Conservation (phyloP, 1,140 invertebrate species). For the Cryptotermes secundus region DNA sequence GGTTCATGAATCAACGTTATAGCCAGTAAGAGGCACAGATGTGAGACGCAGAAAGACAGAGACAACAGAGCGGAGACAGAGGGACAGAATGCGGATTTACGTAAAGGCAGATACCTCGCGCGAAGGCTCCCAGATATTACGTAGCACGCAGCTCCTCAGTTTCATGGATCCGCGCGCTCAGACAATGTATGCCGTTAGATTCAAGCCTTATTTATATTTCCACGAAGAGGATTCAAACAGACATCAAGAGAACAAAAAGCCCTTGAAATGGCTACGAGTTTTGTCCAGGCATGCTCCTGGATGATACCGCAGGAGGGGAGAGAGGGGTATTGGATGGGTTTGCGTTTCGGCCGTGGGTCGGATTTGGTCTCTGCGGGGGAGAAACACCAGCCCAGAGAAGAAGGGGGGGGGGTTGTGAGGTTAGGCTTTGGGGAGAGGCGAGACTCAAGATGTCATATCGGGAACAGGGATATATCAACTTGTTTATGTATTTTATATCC, state of each 20-base stretch:
- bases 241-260: conserved; percentile 19
- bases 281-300: background rate
- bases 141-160: background rate
- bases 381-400: background rate
- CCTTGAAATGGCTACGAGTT: conserved; percentile 15
- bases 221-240: conserved; percentile 5
- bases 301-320: background rate
- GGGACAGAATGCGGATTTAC: background rate
- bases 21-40: background rate
- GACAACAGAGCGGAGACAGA: background rate
- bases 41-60: background rate
- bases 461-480: conserved; percentile 10
- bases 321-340: background rate
- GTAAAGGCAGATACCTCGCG: background rate
- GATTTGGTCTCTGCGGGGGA: background rate
- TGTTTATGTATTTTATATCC: conserved; percentile 18
- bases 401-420: background rate
- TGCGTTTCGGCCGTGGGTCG: too few relatives aligned
- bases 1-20: too few relatives aligned
- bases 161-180: background rate
- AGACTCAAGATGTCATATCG: conserved; percentile 15
- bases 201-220: conserved; percentile 20
- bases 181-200: background rate
- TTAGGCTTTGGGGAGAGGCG: background rate
- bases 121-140: background rate